Percentiles rank a stretch among this genome's conserved stretches.
Conservation (phyloP, 2,113 vertebrate genomes). For the Anhinga anhinga region DNA sequence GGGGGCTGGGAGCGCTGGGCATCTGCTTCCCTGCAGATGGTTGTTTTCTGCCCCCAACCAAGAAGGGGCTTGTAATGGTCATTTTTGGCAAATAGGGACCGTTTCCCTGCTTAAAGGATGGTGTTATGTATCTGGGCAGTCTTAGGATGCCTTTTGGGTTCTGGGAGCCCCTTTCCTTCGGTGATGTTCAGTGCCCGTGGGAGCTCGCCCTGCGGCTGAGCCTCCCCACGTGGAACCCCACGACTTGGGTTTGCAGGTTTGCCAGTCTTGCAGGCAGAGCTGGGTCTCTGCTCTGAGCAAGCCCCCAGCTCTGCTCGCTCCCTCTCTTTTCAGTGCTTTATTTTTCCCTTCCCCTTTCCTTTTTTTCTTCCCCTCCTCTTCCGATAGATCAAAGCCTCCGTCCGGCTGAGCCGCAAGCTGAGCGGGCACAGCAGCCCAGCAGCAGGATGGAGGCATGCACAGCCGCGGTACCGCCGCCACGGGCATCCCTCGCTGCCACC, state of each 20-base stretch:
- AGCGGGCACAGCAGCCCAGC: neutral
- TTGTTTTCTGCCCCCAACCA: neutral
- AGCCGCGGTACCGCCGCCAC: neutral
- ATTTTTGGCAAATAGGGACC: neutral
- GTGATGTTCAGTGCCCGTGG: neutral
- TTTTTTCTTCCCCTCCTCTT: slow-evolving; percentile 55
- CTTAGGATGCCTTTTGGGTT: neutral
- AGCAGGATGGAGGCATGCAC: neutral
- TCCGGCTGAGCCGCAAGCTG: slow-evolving; percentile 1
- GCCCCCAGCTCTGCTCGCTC: neutral
- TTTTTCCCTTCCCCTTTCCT: slow-evolving; percentile 48
- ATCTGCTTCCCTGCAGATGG: accelerated
- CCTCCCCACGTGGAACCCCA: neutral
- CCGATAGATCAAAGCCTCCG: slow-evolving; percentile 63
- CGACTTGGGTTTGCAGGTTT: neutral
- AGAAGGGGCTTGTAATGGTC: accelerated
- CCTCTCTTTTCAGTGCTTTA: neutral
- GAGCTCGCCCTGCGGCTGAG: neutral
- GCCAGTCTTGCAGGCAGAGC: neutral
- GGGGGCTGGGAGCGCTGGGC: neutral
- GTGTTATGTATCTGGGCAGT: neutral
- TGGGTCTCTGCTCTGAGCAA: neutral
- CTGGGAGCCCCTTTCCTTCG: neutral
- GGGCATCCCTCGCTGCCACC: neutral
- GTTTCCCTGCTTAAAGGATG: neutral